A percentile compares a stretch with the other conserved stretches of the same genome.
Evolutionary conservation across 2,113 vertebrate species (phyloP).

Genomic region (Pleuronectes platessa): DNA sequence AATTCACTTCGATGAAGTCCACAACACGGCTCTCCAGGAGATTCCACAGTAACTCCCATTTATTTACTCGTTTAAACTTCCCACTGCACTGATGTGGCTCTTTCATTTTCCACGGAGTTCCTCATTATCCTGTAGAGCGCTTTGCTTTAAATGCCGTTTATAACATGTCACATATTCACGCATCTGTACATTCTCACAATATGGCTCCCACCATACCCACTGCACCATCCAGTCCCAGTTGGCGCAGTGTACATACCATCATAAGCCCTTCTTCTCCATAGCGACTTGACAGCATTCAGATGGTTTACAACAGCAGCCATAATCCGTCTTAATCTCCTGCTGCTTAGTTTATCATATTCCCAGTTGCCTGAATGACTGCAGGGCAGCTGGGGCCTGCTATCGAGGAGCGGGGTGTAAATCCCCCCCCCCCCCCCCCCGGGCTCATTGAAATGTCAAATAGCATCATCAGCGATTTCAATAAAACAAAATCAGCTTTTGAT

Average conservation of each 20-base stretch:
- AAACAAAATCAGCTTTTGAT: constrained; percentile 21
- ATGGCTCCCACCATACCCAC: background rate
- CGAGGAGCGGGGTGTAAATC: constrained; percentile 24
- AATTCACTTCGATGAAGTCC: background rate
- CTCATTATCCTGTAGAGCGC: background rate
- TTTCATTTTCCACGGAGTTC: background rate
- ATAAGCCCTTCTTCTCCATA: constrained; percentile 11
- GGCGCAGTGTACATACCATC: constrained; percentile 1
- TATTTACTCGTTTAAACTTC: background rate
- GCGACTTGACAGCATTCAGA: constrained; percentile 24
- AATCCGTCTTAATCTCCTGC: constrained; percentile 57
- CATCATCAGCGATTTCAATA: constrained; percentile 52
- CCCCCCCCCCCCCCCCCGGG: no score
- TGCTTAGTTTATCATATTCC: constrained; percentile 46
- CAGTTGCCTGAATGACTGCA: constrained; percentile 46
- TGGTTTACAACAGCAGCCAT: constrained; percentile 40
- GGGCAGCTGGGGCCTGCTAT: constrained; percentile 39
- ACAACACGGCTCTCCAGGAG: background rate
- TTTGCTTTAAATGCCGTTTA: no score
- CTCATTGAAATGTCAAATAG: constrained; percentile 52
- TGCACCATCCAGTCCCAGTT: background rate
- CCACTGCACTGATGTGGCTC: background rate
- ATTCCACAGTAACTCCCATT: background rate
- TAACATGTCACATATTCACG: background rate
- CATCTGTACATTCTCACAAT: background rate